These are phyloP conservation scores for Himantopus leucocephalus DNA, from an alignment of 2,113 vertebrate genomes.

Conservation along the genomic window DNA sequence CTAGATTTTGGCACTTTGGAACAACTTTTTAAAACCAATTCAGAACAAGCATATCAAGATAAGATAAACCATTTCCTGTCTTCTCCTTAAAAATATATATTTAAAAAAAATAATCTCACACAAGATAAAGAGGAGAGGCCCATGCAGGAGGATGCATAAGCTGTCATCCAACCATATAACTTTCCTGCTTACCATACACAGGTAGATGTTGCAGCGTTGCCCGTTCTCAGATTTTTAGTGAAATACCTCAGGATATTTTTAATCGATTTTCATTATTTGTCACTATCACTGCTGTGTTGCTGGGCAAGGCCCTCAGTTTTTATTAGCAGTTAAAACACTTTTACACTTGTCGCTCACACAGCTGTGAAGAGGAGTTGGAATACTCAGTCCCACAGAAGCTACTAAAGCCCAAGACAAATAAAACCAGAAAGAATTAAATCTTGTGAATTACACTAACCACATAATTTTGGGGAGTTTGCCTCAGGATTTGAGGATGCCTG, in stretches of 20 bases:
- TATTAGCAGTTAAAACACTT: not conserved
- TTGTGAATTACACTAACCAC: not conserved
- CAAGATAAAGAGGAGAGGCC: not conserved
- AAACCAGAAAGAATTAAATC: not conserved
- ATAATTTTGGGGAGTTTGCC: not conserved
- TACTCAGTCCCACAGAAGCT: not conserved
- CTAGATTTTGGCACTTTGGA: not conserved
- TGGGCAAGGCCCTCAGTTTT: not conserved
- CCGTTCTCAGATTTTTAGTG: not conserved
- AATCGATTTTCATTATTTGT: not conserved
- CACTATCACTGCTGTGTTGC: not conserved
- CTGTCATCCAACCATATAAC: not conserved
- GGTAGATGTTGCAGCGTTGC: not conserved
- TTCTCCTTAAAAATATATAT: not conserved
- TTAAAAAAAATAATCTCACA: not conserved
- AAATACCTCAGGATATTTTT: not conserved
- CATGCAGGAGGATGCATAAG: not conserved
- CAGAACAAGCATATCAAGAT: not conserved
- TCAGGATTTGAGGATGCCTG: not conserved
- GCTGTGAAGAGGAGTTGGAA: not conserved
- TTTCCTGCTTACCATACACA: not conserved
- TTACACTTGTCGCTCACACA: not conserved
- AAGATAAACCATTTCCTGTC: not conserved
- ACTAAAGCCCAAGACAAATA: not conserved
- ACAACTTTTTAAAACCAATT: not conserved